A percentile compares a stretch with the other conserved stretches of the same genome.
Conservation (phyloP, 2,113 vertebrate species). For the Gnathonemus longibarbis region DNA sequence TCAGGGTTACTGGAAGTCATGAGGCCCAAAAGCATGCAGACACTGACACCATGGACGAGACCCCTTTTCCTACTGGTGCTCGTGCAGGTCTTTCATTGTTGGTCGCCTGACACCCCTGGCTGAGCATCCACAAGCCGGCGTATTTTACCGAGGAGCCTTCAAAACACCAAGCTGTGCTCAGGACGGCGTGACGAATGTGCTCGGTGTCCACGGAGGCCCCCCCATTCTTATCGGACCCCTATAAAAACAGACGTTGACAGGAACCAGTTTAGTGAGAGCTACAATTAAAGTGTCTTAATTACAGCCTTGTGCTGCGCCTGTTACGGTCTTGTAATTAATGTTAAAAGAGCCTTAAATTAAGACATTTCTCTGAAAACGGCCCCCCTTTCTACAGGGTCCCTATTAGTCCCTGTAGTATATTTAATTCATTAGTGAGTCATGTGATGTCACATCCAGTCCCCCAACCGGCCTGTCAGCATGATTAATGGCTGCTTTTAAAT, state of each 20-base stretch:
- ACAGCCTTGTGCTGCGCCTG: slow-evolving; percentile 43
- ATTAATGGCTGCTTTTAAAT: slow-evolving; percentile 59
- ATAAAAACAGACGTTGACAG: slow-evolving; percentile 29
- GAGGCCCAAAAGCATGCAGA: background rate
- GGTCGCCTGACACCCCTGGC: background rate
- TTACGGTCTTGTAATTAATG: slow-evolving; percentile 47
- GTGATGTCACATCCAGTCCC: background rate
- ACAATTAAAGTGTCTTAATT: slow-evolving; percentile 54
- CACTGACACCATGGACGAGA: background rate
- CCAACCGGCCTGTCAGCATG: slow-evolving; percentile 38
- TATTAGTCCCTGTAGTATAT: slow-evolving; percentile 10
- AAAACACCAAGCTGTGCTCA: background rate
- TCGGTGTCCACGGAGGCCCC: background rate
- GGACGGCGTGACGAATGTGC: background rate
- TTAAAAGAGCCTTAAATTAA: slow-evolving; percentile 37
- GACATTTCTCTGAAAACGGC: slow-evolving; percentile 40
- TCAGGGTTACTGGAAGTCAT: background rate
- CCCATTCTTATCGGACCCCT: slow-evolving; percentile 36
- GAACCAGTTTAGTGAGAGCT: slow-evolving; percentile 47
- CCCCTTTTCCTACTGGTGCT: background rate
- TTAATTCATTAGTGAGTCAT: background rate
- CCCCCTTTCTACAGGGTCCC: slow-evolving; percentile 14
- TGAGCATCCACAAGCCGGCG: background rate
- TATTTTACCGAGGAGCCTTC: background rate
- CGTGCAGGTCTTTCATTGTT: background rate